Conservation (phyloP, 2,113 vertebrate genomes). For the Ptychochromis oligacanthus region DNA sequence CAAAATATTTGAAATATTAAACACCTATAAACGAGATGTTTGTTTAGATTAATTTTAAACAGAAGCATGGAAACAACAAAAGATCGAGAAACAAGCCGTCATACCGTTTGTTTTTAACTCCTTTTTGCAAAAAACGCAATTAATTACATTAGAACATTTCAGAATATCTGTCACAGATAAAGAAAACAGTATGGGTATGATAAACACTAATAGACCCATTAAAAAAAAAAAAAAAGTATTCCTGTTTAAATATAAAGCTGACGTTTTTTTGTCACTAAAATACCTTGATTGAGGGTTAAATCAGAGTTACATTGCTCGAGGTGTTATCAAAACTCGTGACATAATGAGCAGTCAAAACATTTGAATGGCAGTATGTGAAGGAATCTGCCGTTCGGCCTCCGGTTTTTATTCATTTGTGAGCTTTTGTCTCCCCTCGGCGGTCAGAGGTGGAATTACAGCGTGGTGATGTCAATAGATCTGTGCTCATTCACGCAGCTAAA, state of each 20-base stretch:
- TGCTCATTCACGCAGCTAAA: neutral
- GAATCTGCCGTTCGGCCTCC: neutral
- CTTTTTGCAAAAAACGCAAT: neutral
- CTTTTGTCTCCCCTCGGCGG: constrained; percentile 8
- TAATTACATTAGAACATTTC: neutral
- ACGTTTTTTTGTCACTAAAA: neutral
- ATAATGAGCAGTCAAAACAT: neutral
- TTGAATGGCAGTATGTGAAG: neutral
- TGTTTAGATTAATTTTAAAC: too few species aligned
- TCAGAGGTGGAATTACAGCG: neutral
- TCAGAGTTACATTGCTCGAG: neutral
- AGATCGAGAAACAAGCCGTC: too few species aligned
- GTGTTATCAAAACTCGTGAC: neutral
- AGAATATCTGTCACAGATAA: neutral
- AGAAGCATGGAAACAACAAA: too few species aligned
- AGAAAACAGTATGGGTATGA: neutral
- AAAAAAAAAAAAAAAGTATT: neutral
- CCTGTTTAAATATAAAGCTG: neutral
- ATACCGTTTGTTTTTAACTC: too few species aligned
- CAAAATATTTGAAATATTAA: too few species aligned
- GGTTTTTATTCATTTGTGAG: neutral
- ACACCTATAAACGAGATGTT: too few species aligned
- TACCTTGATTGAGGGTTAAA: neutral
- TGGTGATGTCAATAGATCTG: neutral
- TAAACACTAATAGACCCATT: neutral